Evolutionary conservation across 2,797 vertebrate species (phyloP).

Genomic region (Halcyon smyrnensis): DNA sequence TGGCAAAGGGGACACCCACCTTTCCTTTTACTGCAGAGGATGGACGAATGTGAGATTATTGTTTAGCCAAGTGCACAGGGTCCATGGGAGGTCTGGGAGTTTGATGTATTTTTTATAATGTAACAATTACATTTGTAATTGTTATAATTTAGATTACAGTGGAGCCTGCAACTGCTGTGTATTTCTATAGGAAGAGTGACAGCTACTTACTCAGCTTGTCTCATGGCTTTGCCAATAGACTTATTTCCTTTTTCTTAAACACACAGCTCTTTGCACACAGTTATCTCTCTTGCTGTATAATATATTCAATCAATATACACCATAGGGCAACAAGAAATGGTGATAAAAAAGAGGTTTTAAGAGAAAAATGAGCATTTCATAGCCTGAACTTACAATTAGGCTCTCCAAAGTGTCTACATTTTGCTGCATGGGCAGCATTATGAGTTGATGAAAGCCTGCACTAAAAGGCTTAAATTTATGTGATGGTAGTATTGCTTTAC

Average conservation of each 20-base stretch:
- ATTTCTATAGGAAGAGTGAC: neutral
- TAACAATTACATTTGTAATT: constrained; percentile 4
- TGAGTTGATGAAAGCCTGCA: constrained; percentile 44
- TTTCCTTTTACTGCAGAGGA: neutral
- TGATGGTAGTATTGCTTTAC: constrained; percentile 13
- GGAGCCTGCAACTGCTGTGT: neutral
- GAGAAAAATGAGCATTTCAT: constrained; percentile 38
- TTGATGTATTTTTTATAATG: neutral
- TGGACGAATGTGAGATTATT: neutral
- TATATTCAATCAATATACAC: constrained; percentile 53
- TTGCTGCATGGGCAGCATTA: neutral
- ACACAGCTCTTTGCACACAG: neutral
- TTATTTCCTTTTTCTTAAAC: constrained; percentile 12
- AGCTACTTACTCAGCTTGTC: neutral
- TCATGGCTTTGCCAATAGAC: neutral
- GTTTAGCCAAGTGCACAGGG: neutral
- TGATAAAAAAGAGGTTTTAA: constrained; percentile 45
- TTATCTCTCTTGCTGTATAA: constrained; percentile 18
- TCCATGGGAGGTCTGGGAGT: neutral
- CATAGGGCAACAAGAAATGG: constrained; percentile 48
- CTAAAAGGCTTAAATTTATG: constrained; percentile 62
- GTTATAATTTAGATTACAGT: neutral
- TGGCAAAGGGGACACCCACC: constrained; percentile 67
- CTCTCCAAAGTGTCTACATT: neutral
- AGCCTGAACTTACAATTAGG: constrained; percentile 27